phyloP scores from a whole-genome alignment of 2,888 invertebrate genomes.

The Eucriotettix oculatus region DNA sequence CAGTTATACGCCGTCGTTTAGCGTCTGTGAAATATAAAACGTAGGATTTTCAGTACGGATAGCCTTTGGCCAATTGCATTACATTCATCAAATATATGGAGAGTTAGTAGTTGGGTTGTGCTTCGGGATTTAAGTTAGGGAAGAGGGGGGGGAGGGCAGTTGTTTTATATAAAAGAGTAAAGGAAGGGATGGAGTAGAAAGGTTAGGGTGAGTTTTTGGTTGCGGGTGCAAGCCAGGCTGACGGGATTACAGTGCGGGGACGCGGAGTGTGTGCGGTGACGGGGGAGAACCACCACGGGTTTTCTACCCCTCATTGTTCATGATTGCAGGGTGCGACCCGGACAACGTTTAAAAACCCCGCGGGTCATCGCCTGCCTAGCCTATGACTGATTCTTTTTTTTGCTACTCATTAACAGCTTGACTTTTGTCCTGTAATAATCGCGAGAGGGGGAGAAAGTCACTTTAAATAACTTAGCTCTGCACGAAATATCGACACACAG shows the following conservation, averaged over 20 bases:
- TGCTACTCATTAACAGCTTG: too few relatives aligned
- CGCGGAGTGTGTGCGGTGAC: neutral
- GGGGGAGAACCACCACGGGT: neutral
- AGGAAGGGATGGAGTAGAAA: slow-evolving; percentile 8
- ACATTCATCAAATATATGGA: neutral
- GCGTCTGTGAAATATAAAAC: too few relatives aligned
- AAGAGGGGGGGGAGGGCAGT: slow-evolving; percentile 1
- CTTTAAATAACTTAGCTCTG: too few relatives aligned
- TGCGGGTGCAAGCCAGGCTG: slow-evolving; percentile 9
- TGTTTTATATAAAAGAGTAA: slow-evolving; percentile 11
- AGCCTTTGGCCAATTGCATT: neutral
- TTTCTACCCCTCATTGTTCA: neutral
- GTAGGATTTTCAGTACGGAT: too few relatives aligned
- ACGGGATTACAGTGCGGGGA: slow-evolving; percentile 8
- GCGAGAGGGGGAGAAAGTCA: too few relatives aligned
- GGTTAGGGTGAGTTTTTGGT: slow-evolving; percentile 10
- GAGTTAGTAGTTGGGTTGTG: neutral
- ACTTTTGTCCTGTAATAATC: too few relatives aligned
- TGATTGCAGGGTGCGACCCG: too few relatives aligned
- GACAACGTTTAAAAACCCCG: too few relatives aligned
- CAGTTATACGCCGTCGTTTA: too few relatives aligned
- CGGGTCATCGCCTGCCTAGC: too few relatives aligned
- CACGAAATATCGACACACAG: too few relatives aligned
- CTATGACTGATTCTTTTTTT: too few relatives aligned
- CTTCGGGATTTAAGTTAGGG: slow-evolving; percentile 1